A percentile compares a stretch with the other conserved stretches of the same genome.
Conservation (phyloP, 1,140 invertebrate species). For the Lordiphosa clarofinis region DNA sequence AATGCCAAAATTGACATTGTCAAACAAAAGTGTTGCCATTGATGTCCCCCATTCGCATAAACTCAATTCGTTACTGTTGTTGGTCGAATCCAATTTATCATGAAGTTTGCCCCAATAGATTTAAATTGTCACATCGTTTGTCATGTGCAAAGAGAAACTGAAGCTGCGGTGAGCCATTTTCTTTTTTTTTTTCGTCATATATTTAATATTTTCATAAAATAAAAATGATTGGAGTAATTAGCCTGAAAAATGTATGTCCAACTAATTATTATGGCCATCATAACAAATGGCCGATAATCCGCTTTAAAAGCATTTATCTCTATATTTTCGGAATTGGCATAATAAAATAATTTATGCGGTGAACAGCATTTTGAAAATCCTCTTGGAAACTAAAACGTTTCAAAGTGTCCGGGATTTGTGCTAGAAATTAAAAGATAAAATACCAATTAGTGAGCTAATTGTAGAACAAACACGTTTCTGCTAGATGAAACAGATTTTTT, state of each 20-base stretch:
- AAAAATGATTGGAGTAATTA: conserved; percentile 20
- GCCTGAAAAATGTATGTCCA: conserved; percentile 20
- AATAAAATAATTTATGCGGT: conserved; percentile 69
- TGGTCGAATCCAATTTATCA: conserved; percentile 66
- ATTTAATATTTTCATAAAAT: no score
- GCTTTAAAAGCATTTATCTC: conserved; percentile 30
- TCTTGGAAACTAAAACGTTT: conserved; percentile 46
- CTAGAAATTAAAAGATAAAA: conserved; percentile 74
- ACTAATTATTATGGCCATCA: conserved; percentile 55
- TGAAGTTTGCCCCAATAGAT: conserved; percentile 62
- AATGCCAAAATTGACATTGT: conserved; percentile 63
- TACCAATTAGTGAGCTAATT: conserved; percentile 72
- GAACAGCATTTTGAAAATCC: conserved; percentile 38
- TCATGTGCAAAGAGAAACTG: conserved; percentile 37
- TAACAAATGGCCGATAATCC: conserved; percentile 44
- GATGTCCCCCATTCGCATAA: conserved; percentile 24
- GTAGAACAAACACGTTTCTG: conserved; percentile 68
- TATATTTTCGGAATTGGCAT: conserved; percentile 32
- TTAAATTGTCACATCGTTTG: conserved; percentile 75
- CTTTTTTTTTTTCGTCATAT: conserved; percentile 11
- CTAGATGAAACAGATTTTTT: conserved; percentile 34
- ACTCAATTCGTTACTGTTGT: conserved; percentile 11
- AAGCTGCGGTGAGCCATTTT: conserved; percentile 11
- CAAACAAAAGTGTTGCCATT: conserved; percentile 45
- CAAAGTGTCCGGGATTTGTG: conserved; percentile 45